These are phyloP conservation scores for Potamilus streckersoni DNA, from an alignment of 1,140 invertebrate species.

Conservation along the genomic window DNA sequence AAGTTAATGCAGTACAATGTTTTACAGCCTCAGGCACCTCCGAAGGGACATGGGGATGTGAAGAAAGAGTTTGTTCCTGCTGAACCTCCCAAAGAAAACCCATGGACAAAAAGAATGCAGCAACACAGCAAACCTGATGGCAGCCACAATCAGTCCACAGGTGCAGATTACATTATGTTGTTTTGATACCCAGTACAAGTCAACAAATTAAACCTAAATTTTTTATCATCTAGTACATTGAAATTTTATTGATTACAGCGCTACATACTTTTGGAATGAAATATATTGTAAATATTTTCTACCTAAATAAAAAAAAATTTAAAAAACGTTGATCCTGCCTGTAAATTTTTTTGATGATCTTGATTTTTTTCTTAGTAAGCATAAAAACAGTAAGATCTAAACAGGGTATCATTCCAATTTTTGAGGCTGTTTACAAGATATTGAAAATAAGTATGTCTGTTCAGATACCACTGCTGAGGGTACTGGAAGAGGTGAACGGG, in stretches of 20 bases:
- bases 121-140: conserved; percentile 1
- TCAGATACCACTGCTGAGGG: neutral
- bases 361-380: neutral
- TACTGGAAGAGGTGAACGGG: conserved; percentile 4
- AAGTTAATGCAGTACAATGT: neutral
- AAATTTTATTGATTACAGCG: too few relatives aligned
- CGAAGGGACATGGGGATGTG: conserved; percentile 1
- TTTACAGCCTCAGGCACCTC: conserved; percentile 6
- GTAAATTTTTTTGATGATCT: neutral
- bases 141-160: neutral
- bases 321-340: too few relatives aligned
- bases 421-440: neutral
- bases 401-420: neutral
- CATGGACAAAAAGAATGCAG: conserved; percentile 32
- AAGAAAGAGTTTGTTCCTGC: conserved; percentile 31
- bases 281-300: too few relatives aligned
- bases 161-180: neutral
- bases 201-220: too few relatives aligned
- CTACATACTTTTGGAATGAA: too few relatives aligned
- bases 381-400: neutral
- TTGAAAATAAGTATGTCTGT: neutral
- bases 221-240: too few relatives aligned
- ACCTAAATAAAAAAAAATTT: too few relatives aligned
- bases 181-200: neutral
- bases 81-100: conserved; percentile 36